Evolutionary conservation across 1,140 invertebrate genomes (phyloP).

Genomic region (Zaprionus taronus): DNA sequence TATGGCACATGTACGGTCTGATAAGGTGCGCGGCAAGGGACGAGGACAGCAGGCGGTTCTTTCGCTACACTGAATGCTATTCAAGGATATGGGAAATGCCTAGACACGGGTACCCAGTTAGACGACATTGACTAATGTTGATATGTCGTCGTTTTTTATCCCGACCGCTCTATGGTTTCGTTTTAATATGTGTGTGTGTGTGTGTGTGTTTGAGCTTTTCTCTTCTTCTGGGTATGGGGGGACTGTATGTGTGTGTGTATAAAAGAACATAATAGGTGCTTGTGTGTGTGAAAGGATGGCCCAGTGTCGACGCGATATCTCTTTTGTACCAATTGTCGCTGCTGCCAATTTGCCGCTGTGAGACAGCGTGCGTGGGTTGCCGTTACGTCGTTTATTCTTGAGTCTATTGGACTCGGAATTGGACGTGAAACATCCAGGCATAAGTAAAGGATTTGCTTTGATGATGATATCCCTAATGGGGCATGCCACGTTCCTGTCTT

Average conservation of each 20-base stretch:
- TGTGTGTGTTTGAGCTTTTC: slow-evolving; percentile 53
- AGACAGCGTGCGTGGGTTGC: slow-evolving; percentile 66
- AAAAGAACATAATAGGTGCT: neutral
- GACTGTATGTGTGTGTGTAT: slow-evolving; percentile 1
- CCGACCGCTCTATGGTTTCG: slow-evolving; percentile 57
- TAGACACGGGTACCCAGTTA: slow-evolving; percentile 72
- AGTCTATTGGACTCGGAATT: slow-evolving; percentile 22
- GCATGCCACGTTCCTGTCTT: slow-evolving; percentile 52
- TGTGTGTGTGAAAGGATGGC: slow-evolving; percentile 23
- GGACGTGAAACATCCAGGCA: slow-evolving; percentile 61
- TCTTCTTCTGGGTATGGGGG: neutral
- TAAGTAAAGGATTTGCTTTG: slow-evolving; percentile 81
- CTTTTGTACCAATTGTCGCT: slow-evolving; percentile 68
- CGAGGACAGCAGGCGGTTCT: neutral
- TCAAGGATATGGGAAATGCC: slow-evolving; percentile 39
- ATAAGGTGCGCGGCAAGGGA: slow-evolving; percentile 3
- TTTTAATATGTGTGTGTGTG: slow-evolving; percentile 72
- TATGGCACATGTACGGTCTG: slow-evolving; percentile 15
- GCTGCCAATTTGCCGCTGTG: slow-evolving; percentile 41
- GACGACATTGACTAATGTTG: slow-evolving; percentile 82
- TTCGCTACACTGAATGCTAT: slow-evolving; percentile 6
- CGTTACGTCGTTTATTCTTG: slow-evolving; percentile 43
- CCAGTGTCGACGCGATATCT: slow-evolving; percentile 48
- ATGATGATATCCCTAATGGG: slow-evolving; percentile 78
- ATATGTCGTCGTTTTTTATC: slow-evolving; percentile 67